A percentile compares a stretch with the other conserved stretches of the same genome.
These are phyloP conservation scores for Drosophila lacicola DNA, from an alignment of 2,888 invertebrate genomes.

Conservation along the genomic window DNA sequence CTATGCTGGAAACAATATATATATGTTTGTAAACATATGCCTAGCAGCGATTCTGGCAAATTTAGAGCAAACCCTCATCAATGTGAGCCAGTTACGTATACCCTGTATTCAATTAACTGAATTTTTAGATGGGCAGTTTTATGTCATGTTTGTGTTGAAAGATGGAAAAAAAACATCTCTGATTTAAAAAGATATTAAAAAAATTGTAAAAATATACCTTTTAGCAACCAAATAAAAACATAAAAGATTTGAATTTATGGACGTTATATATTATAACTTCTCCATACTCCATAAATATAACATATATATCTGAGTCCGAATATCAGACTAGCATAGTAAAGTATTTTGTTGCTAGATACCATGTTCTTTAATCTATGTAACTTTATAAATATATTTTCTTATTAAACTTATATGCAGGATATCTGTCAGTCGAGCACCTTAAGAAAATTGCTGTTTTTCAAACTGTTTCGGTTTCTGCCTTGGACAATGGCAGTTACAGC, in stretches of 20 bases:
- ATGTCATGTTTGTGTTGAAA: background rate
- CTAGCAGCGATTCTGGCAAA: conserved; percentile 16
- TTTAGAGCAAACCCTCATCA: conserved; percentile 59
- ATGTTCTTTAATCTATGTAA: too few species aligned
- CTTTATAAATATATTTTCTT: too few species aligned
- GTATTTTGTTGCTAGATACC: too few species aligned
- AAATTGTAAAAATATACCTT: too few species aligned
- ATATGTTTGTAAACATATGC: conserved; percentile 8
- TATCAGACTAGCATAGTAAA: too few species aligned
- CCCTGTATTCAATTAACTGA: background rate
- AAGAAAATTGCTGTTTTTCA: conserved; percentile 4
- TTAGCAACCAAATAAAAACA: too few species aligned
- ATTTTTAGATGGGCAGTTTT: background rate
- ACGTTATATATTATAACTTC: too few species aligned
- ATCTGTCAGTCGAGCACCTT: background rate
- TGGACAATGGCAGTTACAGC: conserved; percentile 62
- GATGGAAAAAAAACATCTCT: too few species aligned
- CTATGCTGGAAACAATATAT: conserved; percentile 1
- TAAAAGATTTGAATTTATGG: too few species aligned
- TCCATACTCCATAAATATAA: too few species aligned
- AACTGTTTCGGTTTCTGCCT: conserved; percentile 33
- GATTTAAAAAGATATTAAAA: too few species aligned
- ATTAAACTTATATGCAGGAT: conserved; percentile 5
- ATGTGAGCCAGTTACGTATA: conserved; percentile 24
- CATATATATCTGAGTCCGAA: too few species aligned